phyloP scores from a whole-genome alignment of 2,113 vertebrate species.

The Marmota flaviventris region DNA sequence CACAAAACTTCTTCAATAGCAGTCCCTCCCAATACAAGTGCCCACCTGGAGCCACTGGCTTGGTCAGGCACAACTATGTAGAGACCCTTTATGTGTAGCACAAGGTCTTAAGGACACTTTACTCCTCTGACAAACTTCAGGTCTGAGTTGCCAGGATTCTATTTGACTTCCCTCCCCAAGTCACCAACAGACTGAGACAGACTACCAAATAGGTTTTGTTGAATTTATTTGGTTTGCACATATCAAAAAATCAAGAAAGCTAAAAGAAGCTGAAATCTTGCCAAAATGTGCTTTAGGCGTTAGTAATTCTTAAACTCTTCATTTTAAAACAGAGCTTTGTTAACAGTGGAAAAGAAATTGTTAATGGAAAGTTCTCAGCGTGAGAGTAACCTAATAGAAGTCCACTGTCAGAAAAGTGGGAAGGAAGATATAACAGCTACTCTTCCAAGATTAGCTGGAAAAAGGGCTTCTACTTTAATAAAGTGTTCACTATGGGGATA shows the following conservation, averaged over 20 bases:
- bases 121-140: neutral
- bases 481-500: slow-evolving; percentile 30
- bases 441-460: neutral
- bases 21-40: neutral
- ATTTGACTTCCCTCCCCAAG: neutral
- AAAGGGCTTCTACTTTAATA: slow-evolving; percentile 11
- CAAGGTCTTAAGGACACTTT: slow-evolving; percentile 11
- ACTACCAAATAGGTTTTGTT: slow-evolving; percentile 57
- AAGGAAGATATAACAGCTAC: slow-evolving; percentile 60
- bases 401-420: slow-evolving; percentile 38
- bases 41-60: neutral
- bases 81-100: neutral
- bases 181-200: neutral
- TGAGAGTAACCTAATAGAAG: slow-evolving; percentile 75
- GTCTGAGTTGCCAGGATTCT: neutral
- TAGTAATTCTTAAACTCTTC: slow-evolving; percentile 33
- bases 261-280: slow-evolving; percentile 52
- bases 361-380: slow-evolving; percentile 71
- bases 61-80: neutral
- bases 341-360: slow-evolving; percentile 72
- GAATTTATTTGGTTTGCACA: slow-evolving; percentile 71
- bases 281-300: neutral
- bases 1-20: neutral
- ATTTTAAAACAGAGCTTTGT: slow-evolving; percentile 80
- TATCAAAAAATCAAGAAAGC: slow-evolving; percentile 30